Percentiles rank a stretch among this genome's conserved stretches.
These are phyloP conservation scores for Irena cyanogastra DNA, from an alignment of 2,113 vertebrate genomes.

Conservation along the genomic window DNA sequence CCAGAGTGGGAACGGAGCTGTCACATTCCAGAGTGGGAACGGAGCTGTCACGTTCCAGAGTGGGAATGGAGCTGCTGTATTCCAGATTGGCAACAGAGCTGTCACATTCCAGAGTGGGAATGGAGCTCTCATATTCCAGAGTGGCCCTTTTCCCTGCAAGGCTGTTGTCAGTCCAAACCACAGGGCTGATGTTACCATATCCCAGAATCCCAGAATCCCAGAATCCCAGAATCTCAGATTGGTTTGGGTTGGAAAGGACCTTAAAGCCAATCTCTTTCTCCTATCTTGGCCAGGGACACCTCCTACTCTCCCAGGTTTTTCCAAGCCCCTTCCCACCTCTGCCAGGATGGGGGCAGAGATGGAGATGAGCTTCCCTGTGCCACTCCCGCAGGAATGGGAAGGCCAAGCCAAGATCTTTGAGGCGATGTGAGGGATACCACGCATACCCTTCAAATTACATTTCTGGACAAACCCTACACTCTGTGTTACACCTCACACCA, in stretches of 20 bases:
- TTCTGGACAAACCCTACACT: neutral
- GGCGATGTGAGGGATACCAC: fast-evolving
- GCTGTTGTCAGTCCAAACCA: neutral
- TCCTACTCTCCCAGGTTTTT: neutral
- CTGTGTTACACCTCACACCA: no score
- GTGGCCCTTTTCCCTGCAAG: fast-evolving
- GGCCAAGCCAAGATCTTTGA: neutral
- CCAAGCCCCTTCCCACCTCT: neutral
- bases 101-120: neutral
- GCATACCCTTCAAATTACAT: fast-evolving
- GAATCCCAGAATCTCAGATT: neutral
- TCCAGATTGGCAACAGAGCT: neutral
- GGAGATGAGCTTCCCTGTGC: no score
- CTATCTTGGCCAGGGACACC: neutral
- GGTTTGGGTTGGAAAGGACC: neutral
- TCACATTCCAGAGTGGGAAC: neutral
- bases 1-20: neutral
- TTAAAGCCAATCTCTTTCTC: neutral
- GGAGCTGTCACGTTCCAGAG: fast-evolving
- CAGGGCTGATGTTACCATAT: fast-evolving
- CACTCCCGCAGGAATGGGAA: neutral
- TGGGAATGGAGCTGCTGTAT: neutral
- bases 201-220: neutral
- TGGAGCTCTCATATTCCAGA: neutral
- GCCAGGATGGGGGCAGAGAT: neutral